Evolutionary conservation across 2,888 invertebrate genomes (phyloP).

Genomic region (Malacosoma neustria): DNA sequence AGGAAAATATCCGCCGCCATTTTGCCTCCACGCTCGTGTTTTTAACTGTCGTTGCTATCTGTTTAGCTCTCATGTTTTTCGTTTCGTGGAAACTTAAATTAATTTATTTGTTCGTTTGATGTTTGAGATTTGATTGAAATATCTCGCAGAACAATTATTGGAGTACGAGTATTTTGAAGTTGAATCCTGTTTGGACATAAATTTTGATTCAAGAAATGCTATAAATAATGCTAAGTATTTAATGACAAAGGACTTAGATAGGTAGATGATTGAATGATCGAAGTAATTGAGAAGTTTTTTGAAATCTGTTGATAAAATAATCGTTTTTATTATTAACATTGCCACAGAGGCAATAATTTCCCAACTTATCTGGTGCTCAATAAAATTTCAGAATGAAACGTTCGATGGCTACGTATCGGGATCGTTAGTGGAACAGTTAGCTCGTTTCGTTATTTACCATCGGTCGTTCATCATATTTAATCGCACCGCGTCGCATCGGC

Average conservation of each 20-base stretch:
- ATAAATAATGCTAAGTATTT: too few species aligned
- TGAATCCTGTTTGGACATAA: too few species aligned
- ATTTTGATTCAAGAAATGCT: too few species aligned
- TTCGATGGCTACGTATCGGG: slow-evolving; percentile 33
- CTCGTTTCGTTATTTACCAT: slow-evolving; percentile 46
- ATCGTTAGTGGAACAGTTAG: slow-evolving; percentile 54
- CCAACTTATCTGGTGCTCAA: slow-evolving; percentile 31
- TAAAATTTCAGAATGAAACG: slow-evolving; percentile 46
- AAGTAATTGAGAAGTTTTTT: too few species aligned
- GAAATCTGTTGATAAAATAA: slow-evolving; percentile 21
- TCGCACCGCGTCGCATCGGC: slow-evolving; percentile 30
- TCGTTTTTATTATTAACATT: slow-evolving; percentile 2
- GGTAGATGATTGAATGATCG: too few species aligned
- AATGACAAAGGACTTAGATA: too few species aligned
- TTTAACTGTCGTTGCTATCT: background rate
- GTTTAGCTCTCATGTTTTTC: background rate
- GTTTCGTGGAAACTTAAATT: background rate
- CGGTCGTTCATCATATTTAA: slow-evolving; percentile 61
- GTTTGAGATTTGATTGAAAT: slow-evolving; percentile 28
- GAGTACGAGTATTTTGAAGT: too few species aligned
- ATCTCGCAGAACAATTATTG: too few species aligned
- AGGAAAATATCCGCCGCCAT: slow-evolving; percentile 51
- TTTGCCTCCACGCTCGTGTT: slow-evolving; percentile 24
- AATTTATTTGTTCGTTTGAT: slow-evolving; percentile 32
- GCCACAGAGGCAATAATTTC: slow-evolving; percentile 2